Evolutionary conservation across 2,797 vertebrate species (phyloP), one percentile per base, ranked within the genome.

Genomic region (Pogonophryne albipinna): DNA sequence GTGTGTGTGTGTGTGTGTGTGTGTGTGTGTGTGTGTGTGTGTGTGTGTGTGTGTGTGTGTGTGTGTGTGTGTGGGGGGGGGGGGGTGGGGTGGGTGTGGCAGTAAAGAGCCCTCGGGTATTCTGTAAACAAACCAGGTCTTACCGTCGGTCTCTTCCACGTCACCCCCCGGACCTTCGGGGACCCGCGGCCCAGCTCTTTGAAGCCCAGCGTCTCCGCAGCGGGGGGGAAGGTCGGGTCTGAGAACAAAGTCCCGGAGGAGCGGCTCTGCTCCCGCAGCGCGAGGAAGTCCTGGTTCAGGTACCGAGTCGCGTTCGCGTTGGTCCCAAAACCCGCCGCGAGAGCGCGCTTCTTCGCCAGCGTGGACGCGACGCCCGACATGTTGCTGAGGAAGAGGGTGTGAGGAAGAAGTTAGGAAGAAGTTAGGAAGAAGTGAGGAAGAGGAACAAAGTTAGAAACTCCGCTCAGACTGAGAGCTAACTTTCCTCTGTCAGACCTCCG

Each of bases 331-430:
- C 98, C 98, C 17, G 91, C 84, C 10, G 96, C 95, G 74, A 85
- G 38, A 45, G 94, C 96, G 27, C 97, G 90, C 77, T 96, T 93
- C 85, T 92, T 95, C 16, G 93, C 95, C 74, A 98, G 85, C 49
- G 82, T 92, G 42, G 90, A 94, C 0, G 97, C 96, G 12, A 96
- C 89, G 13, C 97, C 96, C 4, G 96, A 93, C 97, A 97, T 97
- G 78, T 27, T 90, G 56, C 19, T 19, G 67, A 23, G 17, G 17
- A 34, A 3, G 19, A 15, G 8, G 12, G 2, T 27, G 23, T 4
- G 23, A 6, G 34, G 5, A 3, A 8, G 53, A 4, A 20, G 1
- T 34, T 1, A 34, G 34, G 34, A 34, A 34, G 34, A 34, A 4
- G 34, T n/a, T 2, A 3, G 6, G 53, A 4, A 20, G 1, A 51